Base-by-base conservation (phyloP, 1,140 invertebrate genomes). In the Laupala kohalensis region DNA sequence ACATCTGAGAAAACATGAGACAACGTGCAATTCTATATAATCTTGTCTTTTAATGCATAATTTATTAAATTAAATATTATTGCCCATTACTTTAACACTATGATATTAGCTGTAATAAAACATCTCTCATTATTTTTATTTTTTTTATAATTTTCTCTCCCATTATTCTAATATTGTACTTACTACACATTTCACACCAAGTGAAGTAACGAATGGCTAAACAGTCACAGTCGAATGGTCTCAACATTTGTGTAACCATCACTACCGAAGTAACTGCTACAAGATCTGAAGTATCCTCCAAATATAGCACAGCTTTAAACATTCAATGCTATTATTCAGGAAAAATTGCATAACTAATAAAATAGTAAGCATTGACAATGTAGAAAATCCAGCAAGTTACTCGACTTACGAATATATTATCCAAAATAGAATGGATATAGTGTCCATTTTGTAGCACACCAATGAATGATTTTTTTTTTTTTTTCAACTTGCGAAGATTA, bases 21-120 rank as follows among this genome's bases (percentile, higher is more conserved):
- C 62, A 70, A 72, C 63, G 72, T 72, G 72, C 72, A 72, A 26
- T 72, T 30, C 68, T 69, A 69, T 53, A 53, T 53, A 68, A 72
- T 30, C 67, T 66, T 69, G 72, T 72, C 68, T 72, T 72, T 72
- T 72, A 64, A 69, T 72, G 72, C 72, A 70, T 69, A 62, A 30
- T 69, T 72, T 69, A 69, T 64, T 65, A 53, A 69, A 27, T 72
- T 72, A 70, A 64, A 64, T 63, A 69, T 72, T 72, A 69, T 72
- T 72, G 71, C 71, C 71, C 71, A 67, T 67, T 72, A 72, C 65
- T 72, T 37, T 63, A 68, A 68, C 25, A 68, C 67, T 72, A 71
- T 65, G 3, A 64, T 53, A 68, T 30, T 64, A 72, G 71, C 30
- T 29, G 71, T 72, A 72, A 68, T 72, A 72, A 68, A 70, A 70